A percentile compares a stretch with the other conserved stretches of the same genome.
Conservation (phyloP, 2,888 invertebrate species). For the Noctua janthina region DNA sequence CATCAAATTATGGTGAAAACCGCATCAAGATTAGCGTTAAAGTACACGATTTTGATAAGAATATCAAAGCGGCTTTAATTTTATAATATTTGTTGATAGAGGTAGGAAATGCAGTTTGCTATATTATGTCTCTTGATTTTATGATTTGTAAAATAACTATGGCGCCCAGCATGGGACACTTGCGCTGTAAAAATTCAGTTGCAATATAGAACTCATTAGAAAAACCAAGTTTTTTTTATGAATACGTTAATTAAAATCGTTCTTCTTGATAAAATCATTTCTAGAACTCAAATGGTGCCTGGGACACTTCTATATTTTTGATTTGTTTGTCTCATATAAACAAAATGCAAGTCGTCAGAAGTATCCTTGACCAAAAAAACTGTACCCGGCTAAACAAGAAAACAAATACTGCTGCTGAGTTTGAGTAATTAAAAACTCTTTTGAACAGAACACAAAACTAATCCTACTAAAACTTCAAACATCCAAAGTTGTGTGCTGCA, state of each 20-base stretch:
- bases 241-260: not conserved
- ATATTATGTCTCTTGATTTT: not conserved
- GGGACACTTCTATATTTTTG: not conserved
- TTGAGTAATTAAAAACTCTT: not conserved
- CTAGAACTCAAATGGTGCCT: not conserved
- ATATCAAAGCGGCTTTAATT: not conserved
- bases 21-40: not conserved
- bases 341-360: not conserved
- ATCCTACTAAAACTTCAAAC: not conserved
- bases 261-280: not conserved
- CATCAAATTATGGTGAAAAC: not conserved
- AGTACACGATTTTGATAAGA: not conserved
- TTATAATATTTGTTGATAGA: not conserved
- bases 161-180: conserved; percentile 7
- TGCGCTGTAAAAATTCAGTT: not conserved
- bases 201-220: not conserved
- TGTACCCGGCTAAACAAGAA: not conserved
- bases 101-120: not conserved
- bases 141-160: not conserved
- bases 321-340: not conserved
- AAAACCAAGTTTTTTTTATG: not conserved
- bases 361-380: not conserved
- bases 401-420: no score
- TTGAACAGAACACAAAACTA: not conserved
- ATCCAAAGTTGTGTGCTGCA: conserved; percentile 1